Percentiles rank a stretch among this genome's conserved stretches.
These are phyloP conservation scores for Ceratina calcarata DNA, from an alignment of 1,140 invertebrate species.

Conservation along the genomic window DNA sequence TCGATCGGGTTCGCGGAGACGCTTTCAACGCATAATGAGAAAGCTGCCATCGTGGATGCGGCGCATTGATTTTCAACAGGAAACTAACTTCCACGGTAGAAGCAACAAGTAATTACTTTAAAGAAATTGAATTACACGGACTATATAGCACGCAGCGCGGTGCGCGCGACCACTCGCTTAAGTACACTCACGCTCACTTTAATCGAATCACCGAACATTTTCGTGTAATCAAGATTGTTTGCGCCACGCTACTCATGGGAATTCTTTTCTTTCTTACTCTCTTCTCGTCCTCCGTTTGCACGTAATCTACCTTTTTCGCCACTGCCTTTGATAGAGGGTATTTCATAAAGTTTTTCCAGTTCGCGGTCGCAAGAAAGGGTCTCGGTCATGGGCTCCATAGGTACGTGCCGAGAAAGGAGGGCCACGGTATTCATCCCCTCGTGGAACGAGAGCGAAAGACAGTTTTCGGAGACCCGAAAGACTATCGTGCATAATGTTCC, in stretches of 20 bases:
- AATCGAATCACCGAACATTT: slow-evolving; percentile 55
- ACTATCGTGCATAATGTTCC: slow-evolving; percentile 18
- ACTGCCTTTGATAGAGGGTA: background rate
- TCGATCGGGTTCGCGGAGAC: slow-evolving; percentile 37
- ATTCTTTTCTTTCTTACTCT: slow-evolving; percentile 6
- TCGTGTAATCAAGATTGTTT: slow-evolving; percentile 48
- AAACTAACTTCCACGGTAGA: slow-evolving; percentile 61
- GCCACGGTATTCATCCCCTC: slow-evolving; percentile 1
- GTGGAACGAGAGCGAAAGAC: background rate
- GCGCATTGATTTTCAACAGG: slow-evolving; percentile 57
- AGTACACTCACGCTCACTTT: slow-evolving; percentile 56
- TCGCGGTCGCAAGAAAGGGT: background rate
- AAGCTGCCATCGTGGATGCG: slow-evolving; percentile 28
- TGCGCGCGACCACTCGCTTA: slow-evolving; percentile 40
- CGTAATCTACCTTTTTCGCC: too few relatives aligned
- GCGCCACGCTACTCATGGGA: background rate
- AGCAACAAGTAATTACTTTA: slow-evolving; percentile 67
- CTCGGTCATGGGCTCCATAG: background rate
- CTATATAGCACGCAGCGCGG: slow-evolving; percentile 38
- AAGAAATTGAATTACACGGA: slow-evolving; percentile 63
- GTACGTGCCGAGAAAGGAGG: background rate
- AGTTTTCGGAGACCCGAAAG: slow-evolving; percentile 33
- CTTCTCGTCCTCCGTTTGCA: background rate
- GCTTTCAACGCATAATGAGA: slow-evolving; percentile 49
- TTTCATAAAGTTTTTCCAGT: background rate